These are phyloP conservation scores for Porites australiensis DNA, from an alignment of 64 coral and sea anemone genomes.

Conservation along the genomic window DNA sequence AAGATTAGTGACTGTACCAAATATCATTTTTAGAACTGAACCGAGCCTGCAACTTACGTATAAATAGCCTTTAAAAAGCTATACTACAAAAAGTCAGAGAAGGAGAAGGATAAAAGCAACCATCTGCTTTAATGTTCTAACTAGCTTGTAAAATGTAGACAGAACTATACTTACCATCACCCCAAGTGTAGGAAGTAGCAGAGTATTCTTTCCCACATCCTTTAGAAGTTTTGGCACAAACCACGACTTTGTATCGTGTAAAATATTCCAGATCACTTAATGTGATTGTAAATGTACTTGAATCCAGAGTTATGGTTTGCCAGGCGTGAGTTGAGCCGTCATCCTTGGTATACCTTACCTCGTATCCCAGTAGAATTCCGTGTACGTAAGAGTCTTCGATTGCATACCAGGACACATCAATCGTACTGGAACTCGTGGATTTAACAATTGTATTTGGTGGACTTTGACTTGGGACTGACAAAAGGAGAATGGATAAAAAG, in stretches of 20 bases:
- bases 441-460: constrained; percentile 1
- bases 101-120: not conserved
- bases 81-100: too few relatives aligned
- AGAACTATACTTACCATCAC: constrained; percentile 22
- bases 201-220: constrained; percentile 27
- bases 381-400: constrained; percentile 18
- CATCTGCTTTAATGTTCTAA: too few relatives aligned
- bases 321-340: not conserved
- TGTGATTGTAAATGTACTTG: not conserved
- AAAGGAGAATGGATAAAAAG: not conserved
- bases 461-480: constrained; percentile 16
- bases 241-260: constrained; percentile 21
- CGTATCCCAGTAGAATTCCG: constrained; percentile 35
- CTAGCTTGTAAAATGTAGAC: not conserved
- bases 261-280: constrained; percentile 32
- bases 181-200: constrained; percentile 11
- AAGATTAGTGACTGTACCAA: too few relatives aligned
- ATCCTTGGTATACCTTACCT: not conserved
- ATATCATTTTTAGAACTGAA: too few relatives aligned
- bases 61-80: too few relatives aligned
- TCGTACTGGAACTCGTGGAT: not conserved
- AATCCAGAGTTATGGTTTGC: not conserved
- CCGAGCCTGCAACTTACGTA: too few relatives aligned
- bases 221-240: constrained; percentile 51
- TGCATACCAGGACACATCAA: constrained; percentile 23